Conservation (phyloP, 2,797 vertebrate genomes). For the Rhinophrynus dorsalis region DNA sequence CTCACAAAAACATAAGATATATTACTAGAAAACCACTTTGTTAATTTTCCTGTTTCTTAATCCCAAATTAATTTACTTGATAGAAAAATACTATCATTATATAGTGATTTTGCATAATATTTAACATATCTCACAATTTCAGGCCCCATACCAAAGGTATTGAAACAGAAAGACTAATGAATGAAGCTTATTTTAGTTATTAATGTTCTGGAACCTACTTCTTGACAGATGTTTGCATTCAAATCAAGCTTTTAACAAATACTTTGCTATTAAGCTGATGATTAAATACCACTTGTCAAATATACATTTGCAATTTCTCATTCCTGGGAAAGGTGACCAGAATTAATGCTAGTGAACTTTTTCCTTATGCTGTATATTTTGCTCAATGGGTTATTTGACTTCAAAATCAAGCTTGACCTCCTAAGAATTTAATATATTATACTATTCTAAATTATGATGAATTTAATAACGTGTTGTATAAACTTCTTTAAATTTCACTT, state of each 20-base stretch:
- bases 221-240: slow-evolving; percentile 17
- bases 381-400: not conserved
- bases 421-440: no score
- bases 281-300: slow-evolving; percentile 20
- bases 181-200: slow-evolving; percentile 1
- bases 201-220: slow-evolving; percentile 21
- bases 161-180: slow-evolving; percentile 30
- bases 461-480: no score
- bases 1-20: no score
- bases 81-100: not conserved
- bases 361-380: not conserved
- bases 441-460: no score
- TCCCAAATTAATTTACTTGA: not conserved
- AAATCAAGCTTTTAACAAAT: slow-evolving; percentile 4
- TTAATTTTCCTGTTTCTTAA: not conserved
- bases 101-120: slow-evolving; percentile 22
- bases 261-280: slow-evolving; percentile 1
- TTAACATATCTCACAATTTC: slow-evolving; percentile 24
- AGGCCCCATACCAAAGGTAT: slow-evolving; percentile 5
- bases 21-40: no score
- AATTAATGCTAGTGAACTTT: not conserved
- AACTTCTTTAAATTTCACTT: no score
- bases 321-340: not conserved
- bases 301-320: not conserved
- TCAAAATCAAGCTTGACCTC: not conserved